Evolutionary conservation across 2,113 vertebrate species (phyloP).

Genomic region (Chrysochloris asiatica): DNA sequence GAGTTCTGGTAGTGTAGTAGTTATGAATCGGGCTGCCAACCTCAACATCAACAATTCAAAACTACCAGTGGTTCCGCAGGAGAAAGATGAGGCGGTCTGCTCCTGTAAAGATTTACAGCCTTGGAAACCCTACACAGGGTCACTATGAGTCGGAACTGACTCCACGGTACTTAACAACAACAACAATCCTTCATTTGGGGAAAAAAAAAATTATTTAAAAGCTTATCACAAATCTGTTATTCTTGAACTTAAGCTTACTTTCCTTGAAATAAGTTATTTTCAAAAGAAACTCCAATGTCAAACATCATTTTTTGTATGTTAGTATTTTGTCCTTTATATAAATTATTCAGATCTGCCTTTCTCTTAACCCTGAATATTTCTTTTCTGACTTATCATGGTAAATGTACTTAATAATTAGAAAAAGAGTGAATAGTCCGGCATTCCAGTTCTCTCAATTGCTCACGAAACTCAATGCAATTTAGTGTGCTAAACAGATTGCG

Average conservation of each 20-base stretch:
- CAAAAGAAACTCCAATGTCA: slow-evolving; percentile 20
- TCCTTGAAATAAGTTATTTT: slow-evolving; percentile 45
- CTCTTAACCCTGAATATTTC: slow-evolving; percentile 47
- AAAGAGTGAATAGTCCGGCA: slow-evolving; percentile 16
- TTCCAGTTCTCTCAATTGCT: slow-evolving; percentile 12
- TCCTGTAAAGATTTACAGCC: too few relatives aligned
- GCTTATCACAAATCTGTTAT: background rate
- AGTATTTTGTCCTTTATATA: slow-evolving; percentile 33
- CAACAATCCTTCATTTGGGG: too few relatives aligned
- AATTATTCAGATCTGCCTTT: slow-evolving; percentile 50
- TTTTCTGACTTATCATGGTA: slow-evolving; percentile 40
- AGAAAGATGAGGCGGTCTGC: too few relatives aligned
- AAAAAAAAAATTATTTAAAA: too few relatives aligned
- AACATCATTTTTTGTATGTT: slow-evolving; percentile 35
- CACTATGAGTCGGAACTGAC: too few relatives aligned
- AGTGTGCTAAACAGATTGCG: background rate
- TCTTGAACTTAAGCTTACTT: slow-evolving; percentile 42
- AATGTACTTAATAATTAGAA: slow-evolving; percentile 30
- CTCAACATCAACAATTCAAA: too few relatives aligned
- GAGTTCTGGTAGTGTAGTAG: too few relatives aligned
- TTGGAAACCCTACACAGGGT: too few relatives aligned
- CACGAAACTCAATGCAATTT: slow-evolving; percentile 40
- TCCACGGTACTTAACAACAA: too few relatives aligned
- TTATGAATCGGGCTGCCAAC: too few relatives aligned
- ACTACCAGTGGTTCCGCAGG: too few relatives aligned